Evolutionary conservation across 2,113 vertebrate species (phyloP).

Genomic region (Lycaon pictus): DNA sequence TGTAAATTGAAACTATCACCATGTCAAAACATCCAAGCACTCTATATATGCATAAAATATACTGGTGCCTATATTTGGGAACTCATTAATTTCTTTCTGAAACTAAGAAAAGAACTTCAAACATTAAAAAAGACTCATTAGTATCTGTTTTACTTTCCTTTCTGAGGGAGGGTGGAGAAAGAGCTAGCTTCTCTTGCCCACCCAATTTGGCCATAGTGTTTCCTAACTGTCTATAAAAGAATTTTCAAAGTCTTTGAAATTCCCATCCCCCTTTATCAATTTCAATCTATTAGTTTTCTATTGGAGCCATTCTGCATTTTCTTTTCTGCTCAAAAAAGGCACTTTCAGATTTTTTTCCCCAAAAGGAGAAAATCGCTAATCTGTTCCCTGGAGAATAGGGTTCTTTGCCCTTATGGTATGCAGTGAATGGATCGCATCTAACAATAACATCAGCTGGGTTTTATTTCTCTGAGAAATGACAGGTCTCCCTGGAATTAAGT

Average conservation of each 20-base stretch:
- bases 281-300: neutral
- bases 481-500: slow-evolving; percentile 7
- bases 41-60: neutral
- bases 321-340: neutral
- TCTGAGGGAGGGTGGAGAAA: neutral
- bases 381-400: neutral
- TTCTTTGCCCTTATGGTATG: neutral
- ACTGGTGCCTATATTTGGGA: neutral
- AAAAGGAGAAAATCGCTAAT: neutral
- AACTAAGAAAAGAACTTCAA: neutral
- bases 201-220: neutral
- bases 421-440: neutral
- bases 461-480: neutral
- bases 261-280: neutral
- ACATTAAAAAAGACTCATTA: neutral
- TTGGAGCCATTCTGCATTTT: neutral
- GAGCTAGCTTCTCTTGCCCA: neutral
- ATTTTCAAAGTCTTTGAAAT: neutral
- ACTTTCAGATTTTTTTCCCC: neutral
- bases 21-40: neutral
- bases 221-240: neutral
- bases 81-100: neutral
- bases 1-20: neutral
- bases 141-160: neutral
- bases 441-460: neutral